Evolutionary conservation across 2,888 invertebrate genomes (phyloP), one percentile per base, ranked within the genome.

Genomic region (Aproaerema taeniolella): DNA sequence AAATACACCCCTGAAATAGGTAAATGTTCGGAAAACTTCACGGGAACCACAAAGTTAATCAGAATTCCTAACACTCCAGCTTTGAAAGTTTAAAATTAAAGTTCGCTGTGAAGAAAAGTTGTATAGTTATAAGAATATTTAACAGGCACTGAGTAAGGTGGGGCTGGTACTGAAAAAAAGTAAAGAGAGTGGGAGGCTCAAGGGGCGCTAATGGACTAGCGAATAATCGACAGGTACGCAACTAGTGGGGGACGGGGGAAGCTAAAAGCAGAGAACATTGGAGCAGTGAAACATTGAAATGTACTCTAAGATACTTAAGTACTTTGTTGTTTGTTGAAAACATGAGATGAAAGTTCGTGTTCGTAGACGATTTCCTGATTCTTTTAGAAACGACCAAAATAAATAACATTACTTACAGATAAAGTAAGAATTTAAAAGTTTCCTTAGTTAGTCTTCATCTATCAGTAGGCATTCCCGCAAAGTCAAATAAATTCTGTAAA

Each of bases 51-150:
- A n/a, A 42, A 38, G 34, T 38, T 38, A 38, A 38, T 31, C 38
- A 38, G 25, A 38, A 34, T 31, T 34, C 37, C 38, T 39, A 38
- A 35, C 41, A 38, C 37, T 40, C 28, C 31, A 34, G 30, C 33
- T 38, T 35, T 38, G 17, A 28, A 42, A 42, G 34, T 38, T 35
- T 35, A 38, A 34, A 42, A 42, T 38, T 42, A 39, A 38, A 38
- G 26, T 39, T 42, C 13, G 29, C 7, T 28, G 16, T 13, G 13
- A 29, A 38, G 38, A 42, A 41, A 34, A 35, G 42, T 38, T 38
- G 33, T 20, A 29, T 33, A 41, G 41, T 30, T 37, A 16, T 28
- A 38, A 31, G 41, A 41, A 41, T 37, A 41, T 37, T 41, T 37
- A 37, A 32, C 33, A 32, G 28, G 35, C 28, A 25, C 35, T 35